A percentile compares a stretch with the other conserved stretches of the same genome.
phyloP scores from a whole-genome alignment of 2,113 vertebrate genomes.

The Scartelaos histophorus region DNA sequence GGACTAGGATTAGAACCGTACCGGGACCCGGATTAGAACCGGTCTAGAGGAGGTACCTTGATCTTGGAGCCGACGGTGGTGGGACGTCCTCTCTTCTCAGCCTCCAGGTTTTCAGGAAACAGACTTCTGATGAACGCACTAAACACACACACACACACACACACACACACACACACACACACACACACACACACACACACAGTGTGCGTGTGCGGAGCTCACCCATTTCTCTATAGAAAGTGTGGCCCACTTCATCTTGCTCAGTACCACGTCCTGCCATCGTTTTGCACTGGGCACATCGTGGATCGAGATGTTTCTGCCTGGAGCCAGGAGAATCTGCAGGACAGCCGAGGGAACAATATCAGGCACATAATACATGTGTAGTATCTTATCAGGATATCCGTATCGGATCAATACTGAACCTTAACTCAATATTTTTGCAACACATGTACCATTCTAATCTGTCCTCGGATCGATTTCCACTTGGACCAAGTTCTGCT shows the following conservation, averaged over 20 bases:
- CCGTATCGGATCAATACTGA: no score
- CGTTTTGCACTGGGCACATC: not conserved
- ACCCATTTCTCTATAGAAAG: not conserved
- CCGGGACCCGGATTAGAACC: slow-evolving; percentile 62
- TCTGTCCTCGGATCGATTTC: no score
- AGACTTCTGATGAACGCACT: slow-evolving; percentile 87
- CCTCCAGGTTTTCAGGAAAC: slow-evolving; percentile 92
- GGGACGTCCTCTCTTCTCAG: slow-evolving; percentile 91
- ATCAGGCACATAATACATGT: no score
- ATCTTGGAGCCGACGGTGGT: slow-evolving; percentile 90
- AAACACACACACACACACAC: not conserved
- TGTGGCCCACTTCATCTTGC: not conserved
- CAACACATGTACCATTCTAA: no score
- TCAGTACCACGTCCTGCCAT: not conserved
- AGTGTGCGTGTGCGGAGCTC: not conserved
- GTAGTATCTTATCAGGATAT: no score
- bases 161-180: no score
- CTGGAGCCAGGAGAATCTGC: not conserved
- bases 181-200: no score
- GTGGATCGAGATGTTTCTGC: not conserved
- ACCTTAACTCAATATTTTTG: no score
- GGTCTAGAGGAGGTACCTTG: slow-evolving; percentile 77
- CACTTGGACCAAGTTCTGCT: no score
- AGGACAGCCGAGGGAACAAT: not conserved
- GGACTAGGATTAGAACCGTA: no score